Conservation (phyloP, 2,113 vertebrate species). For the Ptychochromis oligacanthus region DNA sequence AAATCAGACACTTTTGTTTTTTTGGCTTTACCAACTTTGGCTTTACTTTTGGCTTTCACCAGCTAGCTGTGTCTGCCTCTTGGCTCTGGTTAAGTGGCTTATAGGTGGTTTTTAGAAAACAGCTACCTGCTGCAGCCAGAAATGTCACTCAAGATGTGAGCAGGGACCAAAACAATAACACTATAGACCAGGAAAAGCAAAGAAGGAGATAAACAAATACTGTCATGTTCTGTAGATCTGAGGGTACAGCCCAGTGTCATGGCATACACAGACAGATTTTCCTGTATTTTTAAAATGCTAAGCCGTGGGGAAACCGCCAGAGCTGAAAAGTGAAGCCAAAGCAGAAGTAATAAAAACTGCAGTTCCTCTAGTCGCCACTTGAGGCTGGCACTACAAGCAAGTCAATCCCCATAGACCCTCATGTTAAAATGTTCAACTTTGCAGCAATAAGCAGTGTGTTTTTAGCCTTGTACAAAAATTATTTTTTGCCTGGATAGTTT, state of each 20-base stretch:
- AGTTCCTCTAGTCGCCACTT: no score
- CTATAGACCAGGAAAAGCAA: background rate
- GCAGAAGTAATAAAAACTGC: background rate
- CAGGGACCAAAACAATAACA: background rate
- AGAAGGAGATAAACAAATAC: background rate
- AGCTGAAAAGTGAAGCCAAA: background rate
- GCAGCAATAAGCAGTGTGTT: no score
- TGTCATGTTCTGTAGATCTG: background rate
- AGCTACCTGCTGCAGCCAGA: background rate
- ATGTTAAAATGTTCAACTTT: background rate
- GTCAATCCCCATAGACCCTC: no score
- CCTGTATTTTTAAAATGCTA: background rate
- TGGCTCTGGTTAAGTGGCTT: background rate
- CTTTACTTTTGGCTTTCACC: background rate
- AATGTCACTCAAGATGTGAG: background rate
- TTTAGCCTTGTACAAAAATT: background rate
- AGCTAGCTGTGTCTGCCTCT: background rate
- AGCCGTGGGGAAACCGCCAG: background rate
- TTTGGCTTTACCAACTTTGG: background rate
- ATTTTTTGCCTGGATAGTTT: background rate
- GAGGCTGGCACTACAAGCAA: no score
- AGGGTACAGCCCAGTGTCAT: background rate
- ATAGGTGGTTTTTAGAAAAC: no score
- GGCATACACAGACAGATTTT: background rate
- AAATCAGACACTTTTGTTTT: no score